These are phyloP conservation scores for Forbesichthys agassizii DNA, from an alignment of 2,113 vertebrate species.

Conservation along the genomic window DNA sequence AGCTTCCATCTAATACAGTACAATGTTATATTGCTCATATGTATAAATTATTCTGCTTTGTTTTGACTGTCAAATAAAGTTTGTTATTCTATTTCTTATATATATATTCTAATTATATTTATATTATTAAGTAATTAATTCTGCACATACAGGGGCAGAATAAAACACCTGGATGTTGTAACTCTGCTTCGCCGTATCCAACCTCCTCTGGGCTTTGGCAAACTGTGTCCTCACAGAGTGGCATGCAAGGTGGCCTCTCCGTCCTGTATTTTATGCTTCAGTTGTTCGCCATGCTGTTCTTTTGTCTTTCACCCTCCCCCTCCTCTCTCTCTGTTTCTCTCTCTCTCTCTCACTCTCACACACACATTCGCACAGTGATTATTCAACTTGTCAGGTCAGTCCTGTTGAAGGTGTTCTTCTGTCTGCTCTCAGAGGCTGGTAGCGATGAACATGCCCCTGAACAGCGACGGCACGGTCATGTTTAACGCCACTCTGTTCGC, in stretches of 20 bases:
- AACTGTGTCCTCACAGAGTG: constrained; percentile 96
- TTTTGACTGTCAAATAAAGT: too few relatives aligned
- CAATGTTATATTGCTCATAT: too few relatives aligned
- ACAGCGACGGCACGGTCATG: constrained; percentile 98
- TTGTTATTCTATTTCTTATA: too few relatives aligned
- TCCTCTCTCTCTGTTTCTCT: not conserved
- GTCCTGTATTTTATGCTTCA: not conserved
- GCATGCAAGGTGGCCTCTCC: constrained; percentile 89
- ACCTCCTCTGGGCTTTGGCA: constrained; percentile 95
- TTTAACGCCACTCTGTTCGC: constrained; percentile 98
- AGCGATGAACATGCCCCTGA: constrained; percentile 99
- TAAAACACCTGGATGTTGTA: constrained; percentile 97
- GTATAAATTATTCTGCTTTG: too few relatives aligned
- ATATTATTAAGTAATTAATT: not conserved
- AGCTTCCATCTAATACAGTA: too few relatives aligned
- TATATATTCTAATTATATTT: not conserved
- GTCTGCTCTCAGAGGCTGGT: constrained; percentile 87
- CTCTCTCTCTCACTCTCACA: too few relatives aligned
- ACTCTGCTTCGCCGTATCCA: constrained; percentile 94
- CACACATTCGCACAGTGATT: not conserved
- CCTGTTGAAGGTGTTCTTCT: constrained; percentile 11
- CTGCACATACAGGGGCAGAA: constrained; percentile 83
- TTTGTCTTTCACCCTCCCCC: not conserved
- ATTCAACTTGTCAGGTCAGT: not conserved
- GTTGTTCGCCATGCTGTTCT: not conserved